A percentile compares a stretch with the other conserved stretches of the same genome.
These are phyloP conservation scores for Girardia tigrina DNA, from an alignment of 2,888 invertebrate genomes.

Conservation along the genomic window DNA sequence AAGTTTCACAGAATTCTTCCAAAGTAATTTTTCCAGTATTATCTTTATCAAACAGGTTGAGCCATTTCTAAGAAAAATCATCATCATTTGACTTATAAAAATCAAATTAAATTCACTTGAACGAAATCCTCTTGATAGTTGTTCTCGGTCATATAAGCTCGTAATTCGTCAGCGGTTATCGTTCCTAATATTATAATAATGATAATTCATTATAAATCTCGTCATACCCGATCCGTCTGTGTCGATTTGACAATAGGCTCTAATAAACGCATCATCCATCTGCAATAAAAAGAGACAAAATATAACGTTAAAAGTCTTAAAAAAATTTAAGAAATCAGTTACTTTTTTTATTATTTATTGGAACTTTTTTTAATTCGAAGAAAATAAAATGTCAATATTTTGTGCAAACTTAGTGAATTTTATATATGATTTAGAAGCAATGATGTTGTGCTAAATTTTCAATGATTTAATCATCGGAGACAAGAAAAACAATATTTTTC, in stretches of 20 bases:
- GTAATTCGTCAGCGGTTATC: background rate
- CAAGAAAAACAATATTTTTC: too few relatives aligned
- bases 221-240: background rate
- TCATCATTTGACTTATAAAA: background rate
- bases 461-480: too few relatives aligned
- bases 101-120: background rate
- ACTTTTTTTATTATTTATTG: too few relatives aligned
- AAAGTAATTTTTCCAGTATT: conserved; percentile 12
- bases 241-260: conserved; percentile 19
- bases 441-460: too few relatives aligned
- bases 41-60: background rate
- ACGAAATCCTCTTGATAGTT: conserved; percentile 13
- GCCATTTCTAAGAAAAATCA: background rate
- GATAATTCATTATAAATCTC: background rate
- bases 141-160: background rate
- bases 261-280: conserved; percentile 11
- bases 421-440: too few relatives aligned
- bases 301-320: too few relatives aligned
- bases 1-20: conserved; percentile 18
- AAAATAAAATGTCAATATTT: too few relatives aligned
- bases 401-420: too few relatives aligned
- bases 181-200: background rate
- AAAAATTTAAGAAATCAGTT: too few relatives aligned
- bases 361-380: too few relatives aligned
- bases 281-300: background rate